Conservation (phyloP, 2,888 invertebrate genomes). For the Selenia dentaria region DNA sequence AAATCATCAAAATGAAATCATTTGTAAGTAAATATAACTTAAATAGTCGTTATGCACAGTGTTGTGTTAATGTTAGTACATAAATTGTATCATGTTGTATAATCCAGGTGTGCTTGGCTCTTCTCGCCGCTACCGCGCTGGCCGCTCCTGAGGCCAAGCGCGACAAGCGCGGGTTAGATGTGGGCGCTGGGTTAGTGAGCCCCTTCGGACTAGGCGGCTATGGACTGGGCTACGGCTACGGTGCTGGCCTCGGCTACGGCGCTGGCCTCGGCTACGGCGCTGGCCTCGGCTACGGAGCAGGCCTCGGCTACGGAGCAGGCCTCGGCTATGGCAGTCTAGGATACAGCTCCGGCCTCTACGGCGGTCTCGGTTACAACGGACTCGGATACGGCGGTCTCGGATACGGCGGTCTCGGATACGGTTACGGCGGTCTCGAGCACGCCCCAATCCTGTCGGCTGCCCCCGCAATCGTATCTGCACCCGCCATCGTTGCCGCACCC, state of each 20-base stretch:
- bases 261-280: slow-evolving; percentile 25
- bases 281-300: slow-evolving; percentile 22
- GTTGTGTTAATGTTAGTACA: too few relatives aligned
- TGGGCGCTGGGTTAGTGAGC: slow-evolving; percentile 15
- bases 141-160: slow-evolving; percentile 44
- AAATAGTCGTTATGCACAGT: too few relatives aligned
- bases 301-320: slow-evolving; percentile 2
- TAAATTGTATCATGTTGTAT: background rate
- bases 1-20: slow-evolving; percentile 42
- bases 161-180: slow-evolving; percentile 46
- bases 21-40: slow-evolving; percentile 43
- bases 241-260: slow-evolving; percentile 10
- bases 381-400: slow-evolving; percentile 25
- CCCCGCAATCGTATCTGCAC: slow-evolving; percentile 23
- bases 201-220: slow-evolving; percentile 9
- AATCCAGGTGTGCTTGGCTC: slow-evolving; percentile 43
- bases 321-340: slow-evolving; percentile 12
- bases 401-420: slow-evolving; percentile 10
- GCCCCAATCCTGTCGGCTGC: slow-evolving; percentile 19
- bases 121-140: slow-evolving; percentile 43
- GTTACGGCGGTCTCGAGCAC: slow-evolving; percentile 24
- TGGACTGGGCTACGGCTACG: slow-evolving; percentile 30
- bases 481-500: slow-evolving; percentile 36
- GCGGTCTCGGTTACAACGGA: slow-evolving; percentile 27
- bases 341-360: slow-evolving; percentile 26